Conservation (phyloP, 2,113 vertebrate genomes). For the Echinops telfairi region DNA sequence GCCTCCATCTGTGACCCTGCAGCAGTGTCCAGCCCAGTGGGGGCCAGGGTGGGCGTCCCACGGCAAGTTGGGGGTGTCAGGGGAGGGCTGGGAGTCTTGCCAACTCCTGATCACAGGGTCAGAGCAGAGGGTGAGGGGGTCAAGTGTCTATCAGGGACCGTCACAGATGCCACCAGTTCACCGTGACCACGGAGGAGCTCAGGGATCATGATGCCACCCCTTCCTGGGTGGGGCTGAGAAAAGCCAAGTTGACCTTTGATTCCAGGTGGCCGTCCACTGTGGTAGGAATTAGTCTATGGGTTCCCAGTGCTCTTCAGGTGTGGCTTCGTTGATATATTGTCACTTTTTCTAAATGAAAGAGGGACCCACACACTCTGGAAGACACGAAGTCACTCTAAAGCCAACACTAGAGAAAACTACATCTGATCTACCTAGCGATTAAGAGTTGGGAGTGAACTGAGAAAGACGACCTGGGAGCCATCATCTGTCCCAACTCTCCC, state of each 20-base stretch:
- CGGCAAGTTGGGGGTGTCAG: constrained; percentile 39
- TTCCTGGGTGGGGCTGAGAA: constrained; percentile 45
- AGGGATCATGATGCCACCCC: fast-evolving
- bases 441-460: fast-evolving
- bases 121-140: fast-evolving
- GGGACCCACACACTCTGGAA: fast-evolving
- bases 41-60: fast-evolving
- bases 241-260: fast-evolving
- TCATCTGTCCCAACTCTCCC: too few relatives aligned
- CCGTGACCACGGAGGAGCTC: constrained; percentile 3
- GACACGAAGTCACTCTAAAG: background rate
- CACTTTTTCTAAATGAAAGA: background rate
- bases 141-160: background rate
- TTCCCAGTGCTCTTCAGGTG: background rate
- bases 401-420: background rate
- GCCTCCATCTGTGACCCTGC: fast-evolving
- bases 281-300: background rate
- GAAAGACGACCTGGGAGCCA: too few relatives aligned
- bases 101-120: fast-evolving
- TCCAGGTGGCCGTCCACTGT: fast-evolving
- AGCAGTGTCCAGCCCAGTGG: fast-evolving
- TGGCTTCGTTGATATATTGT: too few relatives aligned
- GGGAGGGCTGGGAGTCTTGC: fast-evolving
- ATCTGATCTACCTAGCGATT: fast-evolving
- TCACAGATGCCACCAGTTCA: fast-evolving